Base-by-base conservation (phyloP, 2,113 vertebrate species). In the Donacobius atricapilla region DNA sequence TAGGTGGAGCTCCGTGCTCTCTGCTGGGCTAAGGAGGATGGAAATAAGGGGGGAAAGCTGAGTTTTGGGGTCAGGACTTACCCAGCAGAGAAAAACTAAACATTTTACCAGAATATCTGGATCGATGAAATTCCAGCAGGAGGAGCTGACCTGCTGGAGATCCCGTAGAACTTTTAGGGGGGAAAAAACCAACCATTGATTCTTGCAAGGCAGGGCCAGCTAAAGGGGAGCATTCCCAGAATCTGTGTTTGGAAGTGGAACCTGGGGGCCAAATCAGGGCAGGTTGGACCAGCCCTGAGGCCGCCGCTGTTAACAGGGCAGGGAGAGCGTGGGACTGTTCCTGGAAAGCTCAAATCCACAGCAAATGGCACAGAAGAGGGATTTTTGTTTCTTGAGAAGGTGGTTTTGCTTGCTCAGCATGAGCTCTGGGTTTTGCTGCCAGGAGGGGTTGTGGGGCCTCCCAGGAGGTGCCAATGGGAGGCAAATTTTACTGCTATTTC, bases 1-100 rank as follows among this genome's bases (percentile, higher is more conserved):
- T 73, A 96, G 95, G 19, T 78, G 96, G 96, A 80, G 95, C 94
- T 63, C 5, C 7, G 22, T 48, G 61, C 45, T 48, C 53, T 48
- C 44, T 39, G 61, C 82, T 57, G 58, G 21, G n/a, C 5, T 4
- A 1, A 40, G 7, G 33, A 2, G 13, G 6, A 12, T 37, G 72
- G 39, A 1, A 11, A 17, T 63, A 1, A 17, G 8, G 13, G 25
- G 10, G 6, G 2, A 27, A 22, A 65, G n/a, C 56, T 39, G 13
- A 69, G 7, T 13, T 58, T 33, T 11, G 54, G 44, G 58, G 9
- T 31, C 44, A 8, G 35, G 16, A 48, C 7, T 56, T 4, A 1
- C 6, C n/a, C 31, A 35, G 11, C 22, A 57, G 11, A 4, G 5
- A 44, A 69, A 76, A 44, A 3, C 2, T 0, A 28, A 77, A 42